Evolutionary conservation across 2,797 vertebrate genomes (phyloP), one percentile per base, ranked within the genome.

Genomic region (Tolypeutes matacus): DNA sequence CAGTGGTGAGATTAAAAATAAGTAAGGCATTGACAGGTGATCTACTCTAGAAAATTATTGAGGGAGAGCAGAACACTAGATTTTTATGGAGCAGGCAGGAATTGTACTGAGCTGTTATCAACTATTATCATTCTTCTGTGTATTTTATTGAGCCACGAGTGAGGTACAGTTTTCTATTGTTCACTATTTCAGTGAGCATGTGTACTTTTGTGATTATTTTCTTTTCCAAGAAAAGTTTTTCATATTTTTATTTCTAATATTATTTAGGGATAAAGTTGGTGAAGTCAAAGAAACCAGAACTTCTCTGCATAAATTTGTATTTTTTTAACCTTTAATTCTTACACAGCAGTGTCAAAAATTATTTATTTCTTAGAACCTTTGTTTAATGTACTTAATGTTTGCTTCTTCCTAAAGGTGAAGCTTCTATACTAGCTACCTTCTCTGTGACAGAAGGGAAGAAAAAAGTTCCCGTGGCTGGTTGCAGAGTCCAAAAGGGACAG

Each of bases 401-500:
- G 94, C 87, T 95, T 96, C 42, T 23, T 58, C 93, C 92, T 96
- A 46, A 98, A 99, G 99, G 56, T 56, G 18, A 56, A 20, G 99
- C 99, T 3, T 98, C 98, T 1, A 98, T 99, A 62, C 96, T 99
- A 39, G 98, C 99, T 73, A 97, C 96, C 17, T 99, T 99, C 86
- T 97, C 98, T 46, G 95, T 99, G 95, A 98, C 99, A 0, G 97
- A 98, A 90, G 99, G 99, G n/a, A 99, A 99, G 97, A 99, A 96
- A 97, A 99, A 98, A 97, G 95, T 99, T 92, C 98, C 98, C 1
- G 99, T 99, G 18, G 99, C 99, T 25, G 99, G 99, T 29, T 99
- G 99, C 97, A 98, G 99, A 95, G 99, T 99, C 15, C 99, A 99
- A 88, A 99, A 99, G 42, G 99, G 99, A 51, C 98, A 98, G 3